Percentiles rank a stretch among this genome's conserved stretches.
Conservation (phyloP, 1,140 invertebrate species). For the Calosoma granatense region DNA sequence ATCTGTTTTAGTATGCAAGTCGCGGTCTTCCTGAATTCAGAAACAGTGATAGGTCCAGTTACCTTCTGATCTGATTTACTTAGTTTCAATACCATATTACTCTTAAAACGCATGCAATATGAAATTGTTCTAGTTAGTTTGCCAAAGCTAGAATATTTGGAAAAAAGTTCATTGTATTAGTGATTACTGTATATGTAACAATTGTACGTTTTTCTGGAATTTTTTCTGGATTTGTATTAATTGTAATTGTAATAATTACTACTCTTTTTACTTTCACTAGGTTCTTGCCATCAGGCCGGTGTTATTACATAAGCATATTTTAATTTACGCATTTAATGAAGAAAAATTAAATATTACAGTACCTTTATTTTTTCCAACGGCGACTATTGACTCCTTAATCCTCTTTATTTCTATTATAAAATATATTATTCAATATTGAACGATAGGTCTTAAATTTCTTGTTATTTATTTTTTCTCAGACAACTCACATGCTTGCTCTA, state of each 20-base stretch:
- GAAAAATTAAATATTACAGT: too few species aligned
- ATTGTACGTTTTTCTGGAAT: not conserved
- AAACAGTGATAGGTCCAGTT: not conserved
- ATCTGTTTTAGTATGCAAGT: not conserved
- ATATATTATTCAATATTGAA: too few species aligned
- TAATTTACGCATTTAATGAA: too few species aligned
- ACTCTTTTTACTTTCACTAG: not conserved
- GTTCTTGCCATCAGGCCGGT: conserved; percentile 23
- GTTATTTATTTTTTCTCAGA: too few species aligned
- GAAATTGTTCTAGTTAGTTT: not conserved
- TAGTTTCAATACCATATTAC: conserved; percentile 5
- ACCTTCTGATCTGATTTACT: conserved; percentile 5
- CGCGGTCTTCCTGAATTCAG: not conserved
- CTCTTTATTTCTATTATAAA: too few species aligned
- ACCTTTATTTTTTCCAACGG: too few species aligned
- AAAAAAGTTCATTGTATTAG: not conserved
- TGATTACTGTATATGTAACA: not conserved
- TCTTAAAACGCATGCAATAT: not conserved
- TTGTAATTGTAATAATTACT: too few species aligned
- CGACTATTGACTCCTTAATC: too few species aligned
- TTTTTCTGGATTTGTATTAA: not conserved
- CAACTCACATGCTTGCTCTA: too few species aligned
- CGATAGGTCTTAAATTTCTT: too few species aligned
- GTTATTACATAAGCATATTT: conserved; percentile 29
- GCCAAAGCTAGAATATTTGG: not conserved